These are phyloP conservation scores for Neria commutata DNA, from an alignment of 2,888 invertebrate genomes.

Conservation along the genomic window DNA sequence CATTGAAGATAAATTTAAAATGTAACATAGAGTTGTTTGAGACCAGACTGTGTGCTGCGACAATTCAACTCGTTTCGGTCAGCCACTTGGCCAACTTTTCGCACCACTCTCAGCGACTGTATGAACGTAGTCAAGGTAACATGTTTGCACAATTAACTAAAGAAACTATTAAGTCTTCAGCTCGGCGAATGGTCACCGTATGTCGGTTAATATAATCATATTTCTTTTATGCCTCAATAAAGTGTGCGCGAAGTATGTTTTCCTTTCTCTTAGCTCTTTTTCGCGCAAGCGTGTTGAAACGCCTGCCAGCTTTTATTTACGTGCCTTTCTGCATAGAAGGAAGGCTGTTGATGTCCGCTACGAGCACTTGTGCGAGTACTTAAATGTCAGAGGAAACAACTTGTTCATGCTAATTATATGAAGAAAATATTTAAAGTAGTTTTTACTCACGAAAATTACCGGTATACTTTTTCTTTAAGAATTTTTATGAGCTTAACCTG, in stretches of 20 bases:
- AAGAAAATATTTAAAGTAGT: not conserved
- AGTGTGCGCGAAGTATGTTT: conserved; percentile 15
- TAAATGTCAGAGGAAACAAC: not conserved
- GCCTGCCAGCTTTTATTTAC: too few species aligned
- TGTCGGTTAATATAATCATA: not conserved
- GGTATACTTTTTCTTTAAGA: not conserved
- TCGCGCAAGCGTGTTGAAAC: too few species aligned
- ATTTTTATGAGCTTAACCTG: not conserved
- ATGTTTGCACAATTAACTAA: conserved; percentile 45
- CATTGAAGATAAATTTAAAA: too few species aligned
- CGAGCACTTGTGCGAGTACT: too few species aligned
- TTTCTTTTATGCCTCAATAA: conserved; percentile 1
- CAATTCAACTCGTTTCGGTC: too few species aligned
- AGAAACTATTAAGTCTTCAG: conserved; percentile 46
- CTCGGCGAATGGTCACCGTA: not conserved
- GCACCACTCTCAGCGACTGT: too few species aligned
- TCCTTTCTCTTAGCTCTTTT: conserved; percentile 25
- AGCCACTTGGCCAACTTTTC: too few species aligned
- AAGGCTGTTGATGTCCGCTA: too few species aligned
- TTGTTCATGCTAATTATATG: not conserved
- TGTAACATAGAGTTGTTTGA: too few species aligned
- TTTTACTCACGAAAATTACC: not conserved
- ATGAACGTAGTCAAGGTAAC: not conserved
- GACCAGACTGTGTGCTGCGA: too few species aligned
- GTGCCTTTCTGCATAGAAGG: too few species aligned